phyloP scores from a whole-genome alignment of 2,888 invertebrate genomes.

The Cremastinae sp. region DNA sequence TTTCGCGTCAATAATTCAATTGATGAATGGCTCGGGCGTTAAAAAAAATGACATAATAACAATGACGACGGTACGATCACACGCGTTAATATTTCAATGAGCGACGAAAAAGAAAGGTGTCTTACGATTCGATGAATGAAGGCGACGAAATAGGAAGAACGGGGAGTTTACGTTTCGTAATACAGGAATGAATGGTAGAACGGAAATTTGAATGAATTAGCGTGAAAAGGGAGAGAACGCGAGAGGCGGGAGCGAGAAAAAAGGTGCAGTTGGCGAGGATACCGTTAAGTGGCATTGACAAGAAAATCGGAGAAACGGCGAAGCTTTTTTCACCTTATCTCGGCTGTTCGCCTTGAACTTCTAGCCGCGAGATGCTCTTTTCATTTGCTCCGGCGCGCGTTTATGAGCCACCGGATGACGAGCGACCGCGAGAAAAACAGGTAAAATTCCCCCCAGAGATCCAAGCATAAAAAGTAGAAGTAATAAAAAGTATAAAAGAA shows the following conservation, averaged over 20 bases:
- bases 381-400: too few relatives aligned
- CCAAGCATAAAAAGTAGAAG: not conserved
- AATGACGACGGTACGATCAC: too few relatives aligned
- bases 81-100: too few relatives aligned
- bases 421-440: too few relatives aligned
- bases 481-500: not conserved
- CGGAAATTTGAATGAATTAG: not conserved
- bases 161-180: too few relatives aligned
- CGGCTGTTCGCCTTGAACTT: slow-evolving; percentile 58
- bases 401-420: too few relatives aligned
- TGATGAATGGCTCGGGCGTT: too few relatives aligned
- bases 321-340: slow-evolving; percentile 40
- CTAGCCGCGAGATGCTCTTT: slow-evolving; percentile 45
- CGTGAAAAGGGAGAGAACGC: too few relatives aligned
- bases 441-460: too few relatives aligned
- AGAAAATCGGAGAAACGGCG: not conserved
- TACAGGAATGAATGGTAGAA: too few relatives aligned
- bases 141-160: slow-evolving; percentile 12
- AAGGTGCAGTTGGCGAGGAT: slow-evolving; percentile 10
- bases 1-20: not conserved
- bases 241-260: slow-evolving; percentile 16
- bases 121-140: not conserved
- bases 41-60: too few relatives aligned
- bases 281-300: slow-evolving; percentile 60
- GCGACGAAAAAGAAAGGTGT: not conserved